These are phyloP conservation scores for Syngnathoides biaculeatus DNA, from an alignment of 2,113 vertebrate genomes.

Conservation along the genomic window DNA sequence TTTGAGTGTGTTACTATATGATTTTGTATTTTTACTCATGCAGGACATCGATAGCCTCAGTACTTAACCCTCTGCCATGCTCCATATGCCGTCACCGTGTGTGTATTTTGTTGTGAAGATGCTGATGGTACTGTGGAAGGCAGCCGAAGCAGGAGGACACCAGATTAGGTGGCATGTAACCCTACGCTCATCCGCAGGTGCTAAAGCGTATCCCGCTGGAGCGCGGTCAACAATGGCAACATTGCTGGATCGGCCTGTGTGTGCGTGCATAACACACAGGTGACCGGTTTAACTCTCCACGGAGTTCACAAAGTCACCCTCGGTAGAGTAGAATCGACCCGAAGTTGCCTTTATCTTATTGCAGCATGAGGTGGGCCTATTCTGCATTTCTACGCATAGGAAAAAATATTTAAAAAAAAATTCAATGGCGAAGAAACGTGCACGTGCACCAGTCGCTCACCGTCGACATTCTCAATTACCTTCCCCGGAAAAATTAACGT, in stretches of 20 bases:
- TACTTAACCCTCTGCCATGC: not conserved
- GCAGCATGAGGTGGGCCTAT: too few relatives aligned
- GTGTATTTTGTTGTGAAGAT: conserved; percentile 25
- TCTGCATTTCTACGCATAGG: too few relatives aligned
- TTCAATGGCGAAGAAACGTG: too few relatives aligned
- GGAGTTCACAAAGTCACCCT: not conserved
- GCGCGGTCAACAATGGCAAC: conserved; percentile 26
- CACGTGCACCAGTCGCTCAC: too few relatives aligned
- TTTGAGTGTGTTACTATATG: too few relatives aligned
- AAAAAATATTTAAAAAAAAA: too few relatives aligned
- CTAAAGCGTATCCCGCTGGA: conserved; percentile 30
- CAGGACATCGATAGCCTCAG: too few relatives aligned
- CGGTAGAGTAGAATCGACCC: too few relatives aligned
- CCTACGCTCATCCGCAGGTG: conserved; percentile 47
- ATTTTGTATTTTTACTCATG: too few relatives aligned
- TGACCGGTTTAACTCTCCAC: conserved; percentile 13
- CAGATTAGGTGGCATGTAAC: conserved; percentile 64
- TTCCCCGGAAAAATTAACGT: too few relatives aligned
- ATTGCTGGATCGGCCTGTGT: conserved; percentile 18
- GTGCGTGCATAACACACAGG: conserved; percentile 7
- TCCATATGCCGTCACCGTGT: conserved; percentile 41
- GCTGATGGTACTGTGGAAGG: conserved; percentile 37
- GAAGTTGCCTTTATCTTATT: too few relatives aligned
- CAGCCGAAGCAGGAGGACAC: conserved; percentile 25
- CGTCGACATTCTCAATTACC: too few relatives aligned